These are phyloP conservation scores for Cichlasoma orientale DNA, from an alignment of 2,797 vertebrate species.

Conservation along the genomic window DNA sequence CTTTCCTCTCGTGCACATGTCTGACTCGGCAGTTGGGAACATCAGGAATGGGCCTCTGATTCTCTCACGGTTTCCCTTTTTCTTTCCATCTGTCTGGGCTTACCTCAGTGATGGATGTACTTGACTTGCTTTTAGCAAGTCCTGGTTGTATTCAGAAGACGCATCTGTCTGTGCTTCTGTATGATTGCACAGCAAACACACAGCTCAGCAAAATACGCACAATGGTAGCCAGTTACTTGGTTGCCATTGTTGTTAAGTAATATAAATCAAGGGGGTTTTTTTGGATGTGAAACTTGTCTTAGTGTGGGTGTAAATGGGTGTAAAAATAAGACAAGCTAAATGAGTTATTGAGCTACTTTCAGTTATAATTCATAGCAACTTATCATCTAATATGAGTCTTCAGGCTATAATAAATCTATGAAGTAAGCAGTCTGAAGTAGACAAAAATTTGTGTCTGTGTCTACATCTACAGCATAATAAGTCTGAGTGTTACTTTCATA, in stretches of 20 bases:
- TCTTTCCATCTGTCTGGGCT: slow-evolving; percentile 47
- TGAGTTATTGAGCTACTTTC: background rate
- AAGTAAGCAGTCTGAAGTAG: background rate
- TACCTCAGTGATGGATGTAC: slow-evolving; percentile 37
- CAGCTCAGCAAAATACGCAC: slow-evolving; percentile 24
- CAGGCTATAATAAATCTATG: background rate
- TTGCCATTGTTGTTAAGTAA: background rate
- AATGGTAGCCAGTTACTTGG: background rate
- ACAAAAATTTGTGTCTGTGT: background rate
- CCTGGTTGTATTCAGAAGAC: slow-evolving; percentile 50
- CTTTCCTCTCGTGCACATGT: slow-evolving; percentile 4
- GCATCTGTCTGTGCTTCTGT: slow-evolving; percentile 21
- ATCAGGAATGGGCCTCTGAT: slow-evolving; percentile 40
- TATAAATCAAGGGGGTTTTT: background rate
- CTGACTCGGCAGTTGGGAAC: slow-evolving; percentile 32
- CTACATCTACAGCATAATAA: background rate
- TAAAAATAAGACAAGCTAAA: background rate
- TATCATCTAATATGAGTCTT: background rate
- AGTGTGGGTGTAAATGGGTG: background rate
- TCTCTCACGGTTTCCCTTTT: slow-evolving; percentile 2
- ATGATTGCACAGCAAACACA: slow-evolving; percentile 49
- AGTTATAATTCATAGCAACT: background rate
- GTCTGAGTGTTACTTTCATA: background rate
- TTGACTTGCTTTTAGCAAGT: slow-evolving; percentile 43
- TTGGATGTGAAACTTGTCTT: background rate